Conservation (phyloP, 2,888 invertebrate species). For the Exocentrus adspersus region DNA sequence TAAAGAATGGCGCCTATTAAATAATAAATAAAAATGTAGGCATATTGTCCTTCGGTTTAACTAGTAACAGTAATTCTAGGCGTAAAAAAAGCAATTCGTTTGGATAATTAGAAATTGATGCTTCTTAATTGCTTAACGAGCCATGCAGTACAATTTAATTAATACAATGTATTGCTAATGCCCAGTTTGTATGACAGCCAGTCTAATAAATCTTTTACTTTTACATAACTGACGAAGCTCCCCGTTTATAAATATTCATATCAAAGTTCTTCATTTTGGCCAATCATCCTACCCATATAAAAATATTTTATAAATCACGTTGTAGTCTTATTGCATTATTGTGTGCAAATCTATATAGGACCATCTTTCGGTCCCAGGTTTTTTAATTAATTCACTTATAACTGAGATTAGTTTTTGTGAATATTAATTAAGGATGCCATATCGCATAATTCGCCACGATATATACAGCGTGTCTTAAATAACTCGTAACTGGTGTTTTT, state of each 20-base stretch:
- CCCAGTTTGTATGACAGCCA: background rate
- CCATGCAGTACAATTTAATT: no score
- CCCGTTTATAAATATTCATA: slow-evolving; percentile 10
- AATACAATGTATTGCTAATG: no score
- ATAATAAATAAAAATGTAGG: no score
- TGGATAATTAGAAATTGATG: no score
- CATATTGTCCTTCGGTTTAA: no score
- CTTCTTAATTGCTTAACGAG: no score
- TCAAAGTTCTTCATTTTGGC: background rate
- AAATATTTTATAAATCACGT: slow-evolving; percentile 20
- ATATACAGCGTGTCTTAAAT: background rate
- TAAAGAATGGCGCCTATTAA: no score
- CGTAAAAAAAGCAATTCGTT: no score
- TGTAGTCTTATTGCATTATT: slow-evolving; percentile 26
- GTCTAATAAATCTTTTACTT: slow-evolving; percentile 4
- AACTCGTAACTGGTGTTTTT: background rate
- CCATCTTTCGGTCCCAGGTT: background rate
- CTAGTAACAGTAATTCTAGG: no score
- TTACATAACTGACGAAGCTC: slow-evolving; percentile 1
- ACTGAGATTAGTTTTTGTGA: background rate
- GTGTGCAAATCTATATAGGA: slow-evolving; percentile 24
- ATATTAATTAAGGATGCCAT: slow-evolving; percentile 2
- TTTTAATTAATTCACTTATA: slow-evolving; percentile 24
- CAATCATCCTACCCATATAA: background rate
- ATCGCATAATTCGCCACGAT: background rate